Evolutionary conservation across 2,797 vertebrate species (phyloP).

Genomic region (Crax fasciolata): DNA sequence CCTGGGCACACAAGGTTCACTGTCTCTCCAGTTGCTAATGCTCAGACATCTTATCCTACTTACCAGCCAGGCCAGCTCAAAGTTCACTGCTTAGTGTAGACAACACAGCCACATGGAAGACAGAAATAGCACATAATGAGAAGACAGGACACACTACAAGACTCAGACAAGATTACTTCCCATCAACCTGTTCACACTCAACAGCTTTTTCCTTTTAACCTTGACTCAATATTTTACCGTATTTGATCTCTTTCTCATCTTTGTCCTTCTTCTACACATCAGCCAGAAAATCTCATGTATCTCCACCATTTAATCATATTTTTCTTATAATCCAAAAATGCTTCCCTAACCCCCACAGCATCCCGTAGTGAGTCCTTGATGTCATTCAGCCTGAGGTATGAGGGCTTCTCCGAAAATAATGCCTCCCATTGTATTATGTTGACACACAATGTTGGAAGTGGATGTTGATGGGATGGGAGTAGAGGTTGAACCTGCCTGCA

Average conservation of each 20-base stretch:
- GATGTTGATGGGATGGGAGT: no score
- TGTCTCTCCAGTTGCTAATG: neutral
- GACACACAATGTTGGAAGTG: no score
- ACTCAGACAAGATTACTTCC: no score
- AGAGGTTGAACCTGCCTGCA: no score
- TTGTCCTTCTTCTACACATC: neutral
- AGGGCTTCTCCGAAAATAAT: no score
- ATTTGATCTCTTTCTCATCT: neutral
- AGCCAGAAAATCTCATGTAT: neutral
- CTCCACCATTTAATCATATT: neutral
- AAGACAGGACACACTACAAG: neutral
- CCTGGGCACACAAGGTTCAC: fast-evolving
- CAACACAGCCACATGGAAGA: neutral
- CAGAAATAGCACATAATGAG: neutral
- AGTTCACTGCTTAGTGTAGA: neutral
- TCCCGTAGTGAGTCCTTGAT: fast-evolving
- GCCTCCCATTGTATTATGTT: no score
- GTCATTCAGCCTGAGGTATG: fast-evolving
- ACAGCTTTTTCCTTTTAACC: neutral
- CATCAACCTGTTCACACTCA: neutral
- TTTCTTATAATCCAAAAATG: neutral
- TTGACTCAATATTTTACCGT: fast-evolving
- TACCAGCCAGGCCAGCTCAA: neutral
- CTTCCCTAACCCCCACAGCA: neutral
- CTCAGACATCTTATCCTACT: neutral